These are phyloP conservation scores for Xestia sexstrigata DNA, from an alignment of 2,888 invertebrate species.

Conservation along the genomic window DNA sequence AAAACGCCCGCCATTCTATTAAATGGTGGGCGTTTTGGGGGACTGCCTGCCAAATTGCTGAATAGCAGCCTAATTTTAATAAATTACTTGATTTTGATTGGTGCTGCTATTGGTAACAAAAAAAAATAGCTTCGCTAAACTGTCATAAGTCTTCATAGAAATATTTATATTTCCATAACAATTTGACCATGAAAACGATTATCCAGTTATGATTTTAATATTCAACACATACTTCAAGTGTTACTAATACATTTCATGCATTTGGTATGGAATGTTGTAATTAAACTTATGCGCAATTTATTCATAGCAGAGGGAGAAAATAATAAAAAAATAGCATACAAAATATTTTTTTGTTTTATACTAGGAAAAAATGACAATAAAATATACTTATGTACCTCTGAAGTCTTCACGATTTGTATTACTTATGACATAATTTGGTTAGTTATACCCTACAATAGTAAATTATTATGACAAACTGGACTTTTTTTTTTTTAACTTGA, in stretches of 20 bases:
- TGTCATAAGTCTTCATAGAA: neutral
- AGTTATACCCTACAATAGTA: neutral
- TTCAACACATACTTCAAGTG: slow-evolving; percentile 29
- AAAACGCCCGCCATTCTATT: too few relatives aligned
- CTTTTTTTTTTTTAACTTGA: too few relatives aligned
- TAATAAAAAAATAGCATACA: neutral
- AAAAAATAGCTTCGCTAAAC: neutral
- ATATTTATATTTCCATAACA: slow-evolving; percentile 15
- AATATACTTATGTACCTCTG: neutral
- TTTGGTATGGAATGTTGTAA: slow-evolving; percentile 7
- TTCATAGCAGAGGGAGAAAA: neutral
- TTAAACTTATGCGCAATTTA: slow-evolving; percentile 26
- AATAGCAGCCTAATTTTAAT: too few relatives aligned
- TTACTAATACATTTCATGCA: slow-evolving; percentile 51
- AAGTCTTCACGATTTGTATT: neutral
- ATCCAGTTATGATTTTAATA: slow-evolving; percentile 32
- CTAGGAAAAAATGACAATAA: neutral
- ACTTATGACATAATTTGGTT: neutral
- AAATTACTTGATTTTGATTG: too few relatives aligned
- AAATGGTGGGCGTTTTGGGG: too few relatives aligned
- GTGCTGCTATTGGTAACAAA: too few relatives aligned
- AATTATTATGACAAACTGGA: neutral
- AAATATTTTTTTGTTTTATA: neutral
- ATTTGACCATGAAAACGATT: slow-evolving; percentile 44
- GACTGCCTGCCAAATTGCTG: too few relatives aligned